Conservation (phyloP, 2,113 vertebrate species). For the Dasypus novemcinctus region DNA sequence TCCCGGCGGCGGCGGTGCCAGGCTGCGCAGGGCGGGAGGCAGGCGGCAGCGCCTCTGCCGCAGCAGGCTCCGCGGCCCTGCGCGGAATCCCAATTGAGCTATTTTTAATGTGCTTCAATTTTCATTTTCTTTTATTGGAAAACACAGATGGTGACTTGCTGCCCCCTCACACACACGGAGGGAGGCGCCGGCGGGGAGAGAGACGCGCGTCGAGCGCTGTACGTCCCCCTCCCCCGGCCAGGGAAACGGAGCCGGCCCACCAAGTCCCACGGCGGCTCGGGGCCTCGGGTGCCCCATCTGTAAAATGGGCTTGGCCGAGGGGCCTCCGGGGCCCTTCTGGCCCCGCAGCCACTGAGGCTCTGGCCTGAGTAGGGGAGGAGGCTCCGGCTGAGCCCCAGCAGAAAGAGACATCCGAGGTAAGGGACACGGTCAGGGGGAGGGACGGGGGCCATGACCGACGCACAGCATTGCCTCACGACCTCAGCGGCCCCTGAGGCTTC, state of each 20-base stretch:
- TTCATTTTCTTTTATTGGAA: conserved; percentile 87
- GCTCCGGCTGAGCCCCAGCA: accelerated
- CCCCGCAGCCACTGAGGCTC: background rate
- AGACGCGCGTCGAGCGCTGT: conserved; percentile 24
- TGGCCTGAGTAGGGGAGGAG: background rate
- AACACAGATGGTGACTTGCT: conserved; percentile 84
- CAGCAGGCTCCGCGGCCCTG: conserved; percentile 78
- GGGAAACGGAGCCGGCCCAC: background rate
- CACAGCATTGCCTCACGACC: too few species aligned
- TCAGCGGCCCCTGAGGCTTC: background rate
- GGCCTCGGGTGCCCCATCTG: conserved; percentile 49
- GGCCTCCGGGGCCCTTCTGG: background rate
- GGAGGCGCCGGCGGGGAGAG: conserved; percentile 65
- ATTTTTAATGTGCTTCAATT: conserved; percentile 84
- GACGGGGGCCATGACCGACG: background rate
- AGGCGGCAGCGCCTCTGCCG: conserved; percentile 65
- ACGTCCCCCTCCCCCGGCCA: background rate
- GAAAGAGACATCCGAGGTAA: background rate
- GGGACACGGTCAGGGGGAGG: too few species aligned
- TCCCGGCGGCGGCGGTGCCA: background rate
- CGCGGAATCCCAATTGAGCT: conserved; percentile 81
- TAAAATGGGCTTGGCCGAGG: background rate
- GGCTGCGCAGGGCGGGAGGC: conserved; percentile 46
- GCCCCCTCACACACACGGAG: conserved; percentile 63
- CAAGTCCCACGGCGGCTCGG: background rate